phyloP scores from a whole-genome alignment of 2,113 vertebrate genomes.

The Hylia prasina region DNA sequence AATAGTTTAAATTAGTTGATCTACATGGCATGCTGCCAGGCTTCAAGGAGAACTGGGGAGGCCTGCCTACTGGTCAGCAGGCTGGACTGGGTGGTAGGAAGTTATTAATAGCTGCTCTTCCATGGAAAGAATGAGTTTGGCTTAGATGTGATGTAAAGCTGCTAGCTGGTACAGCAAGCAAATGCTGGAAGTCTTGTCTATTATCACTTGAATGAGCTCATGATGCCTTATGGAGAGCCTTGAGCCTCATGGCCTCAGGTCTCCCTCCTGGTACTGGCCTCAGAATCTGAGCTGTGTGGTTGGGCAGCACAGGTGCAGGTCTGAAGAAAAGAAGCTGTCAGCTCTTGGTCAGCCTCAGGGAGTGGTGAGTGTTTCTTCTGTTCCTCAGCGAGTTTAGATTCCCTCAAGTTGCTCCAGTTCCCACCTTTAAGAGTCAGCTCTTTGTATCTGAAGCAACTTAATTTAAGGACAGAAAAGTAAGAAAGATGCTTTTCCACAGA shows the following conservation, averaged over 20 bases:
- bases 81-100: background rate
- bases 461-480: background rate
- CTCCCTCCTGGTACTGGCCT: background rate
- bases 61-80: background rate
- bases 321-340: background rate
- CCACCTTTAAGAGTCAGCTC: background rate
- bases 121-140: constrained; percentile 8
- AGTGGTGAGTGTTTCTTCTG: background rate
- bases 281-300: background rate
- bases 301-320: background rate
- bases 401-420: background rate
- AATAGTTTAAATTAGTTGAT: background rate
- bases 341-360: background rate
- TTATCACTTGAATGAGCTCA: background rate
- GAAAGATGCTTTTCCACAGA: background rate
- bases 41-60: background rate
- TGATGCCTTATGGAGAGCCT: background rate
- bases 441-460: background rate
- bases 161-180: background rate
- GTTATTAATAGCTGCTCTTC: constrained; percentile 26
- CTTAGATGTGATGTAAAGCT: background rate
- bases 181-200: background rate
- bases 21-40: background rate
- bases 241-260: background rate
- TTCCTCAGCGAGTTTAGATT: background rate